These are phyloP conservation scores for Bombus consobrinus DNA, from an alignment of 1,140 invertebrate genomes.

Conservation along the genomic window DNA sequence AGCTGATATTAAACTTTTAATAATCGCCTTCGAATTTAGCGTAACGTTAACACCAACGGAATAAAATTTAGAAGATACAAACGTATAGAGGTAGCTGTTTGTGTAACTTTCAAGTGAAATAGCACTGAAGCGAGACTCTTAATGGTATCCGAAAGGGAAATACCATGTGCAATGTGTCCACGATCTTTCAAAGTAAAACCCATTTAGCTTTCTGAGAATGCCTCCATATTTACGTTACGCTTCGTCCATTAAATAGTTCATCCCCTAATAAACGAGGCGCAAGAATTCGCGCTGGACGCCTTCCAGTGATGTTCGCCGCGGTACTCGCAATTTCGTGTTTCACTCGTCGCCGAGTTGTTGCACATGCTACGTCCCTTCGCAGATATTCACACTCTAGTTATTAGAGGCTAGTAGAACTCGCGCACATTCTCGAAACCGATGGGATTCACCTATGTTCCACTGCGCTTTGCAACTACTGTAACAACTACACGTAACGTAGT, in stretches of 20 bases:
- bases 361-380: not conserved
- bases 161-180: not conserved
- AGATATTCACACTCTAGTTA: not conserved
- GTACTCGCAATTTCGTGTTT: not conserved
- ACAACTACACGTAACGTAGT: too few species aligned
- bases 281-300: constrained; percentile 15
- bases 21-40: too few species aligned
- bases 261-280: constrained; percentile 6
- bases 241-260: constrained; percentile 1
- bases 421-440: too few species aligned
- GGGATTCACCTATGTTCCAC: not conserved
- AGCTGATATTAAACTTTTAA: too few species aligned
- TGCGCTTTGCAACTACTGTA: too few species aligned
- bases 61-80: too few species aligned
- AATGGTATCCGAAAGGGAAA: not conserved
- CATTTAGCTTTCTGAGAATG: not conserved
- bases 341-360: not conserved
- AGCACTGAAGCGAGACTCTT: too few species aligned
- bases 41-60: too few species aligned
- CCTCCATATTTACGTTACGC: constrained; percentile 1
- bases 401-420: too few species aligned
- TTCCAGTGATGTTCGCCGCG: constrained; percentile 3
- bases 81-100: too few species aligned
- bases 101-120: not conserved
- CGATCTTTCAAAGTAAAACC: not conserved